Evolutionary conservation across 2,888 invertebrate species (phyloP).

Genomic region (Hypomecis punctinalis): DNA sequence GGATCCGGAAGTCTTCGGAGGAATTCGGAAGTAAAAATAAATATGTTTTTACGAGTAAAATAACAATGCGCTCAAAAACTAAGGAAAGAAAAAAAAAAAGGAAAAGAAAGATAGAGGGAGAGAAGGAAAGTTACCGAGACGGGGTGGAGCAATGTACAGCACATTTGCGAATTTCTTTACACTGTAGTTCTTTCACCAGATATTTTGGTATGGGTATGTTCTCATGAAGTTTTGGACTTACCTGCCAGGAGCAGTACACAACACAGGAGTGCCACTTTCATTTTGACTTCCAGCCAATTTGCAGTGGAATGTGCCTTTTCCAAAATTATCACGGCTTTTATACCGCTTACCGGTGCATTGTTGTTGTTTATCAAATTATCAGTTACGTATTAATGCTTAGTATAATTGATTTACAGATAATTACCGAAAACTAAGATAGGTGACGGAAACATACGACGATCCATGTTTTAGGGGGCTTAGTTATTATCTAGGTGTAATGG

Average conservation of each 20-base stretch:
- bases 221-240: slow-evolving; percentile 6
- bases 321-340: slow-evolving; percentile 17
- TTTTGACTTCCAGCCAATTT: slow-evolving; percentile 27
- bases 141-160: no score
- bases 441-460: neutral
- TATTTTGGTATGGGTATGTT: no score
- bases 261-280: slow-evolving; percentile 25
- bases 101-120: no score
- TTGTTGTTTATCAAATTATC: slow-evolving; percentile 24
- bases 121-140: no score
- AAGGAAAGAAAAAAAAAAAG: no score
- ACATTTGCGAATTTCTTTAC: no score
- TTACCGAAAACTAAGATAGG: slow-evolving; percentile 7
- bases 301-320: slow-evolving; percentile 19
- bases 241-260: slow-evolving; percentile 32
- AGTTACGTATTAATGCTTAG: slow-evolving; percentile 16
- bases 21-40: no score
- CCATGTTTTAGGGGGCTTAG: slow-evolving; percentile 1
- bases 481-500: neutral
- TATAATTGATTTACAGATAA: slow-evolving; percentile 13
- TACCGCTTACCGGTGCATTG: slow-evolving; percentile 14
- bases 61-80: no score
- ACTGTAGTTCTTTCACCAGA: no score
- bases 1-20: no score
- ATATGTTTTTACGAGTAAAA: no score